Evolutionary conservation across 2,888 invertebrate genomes (phyloP).

Genomic region (Rhagonycha lutea): DNA sequence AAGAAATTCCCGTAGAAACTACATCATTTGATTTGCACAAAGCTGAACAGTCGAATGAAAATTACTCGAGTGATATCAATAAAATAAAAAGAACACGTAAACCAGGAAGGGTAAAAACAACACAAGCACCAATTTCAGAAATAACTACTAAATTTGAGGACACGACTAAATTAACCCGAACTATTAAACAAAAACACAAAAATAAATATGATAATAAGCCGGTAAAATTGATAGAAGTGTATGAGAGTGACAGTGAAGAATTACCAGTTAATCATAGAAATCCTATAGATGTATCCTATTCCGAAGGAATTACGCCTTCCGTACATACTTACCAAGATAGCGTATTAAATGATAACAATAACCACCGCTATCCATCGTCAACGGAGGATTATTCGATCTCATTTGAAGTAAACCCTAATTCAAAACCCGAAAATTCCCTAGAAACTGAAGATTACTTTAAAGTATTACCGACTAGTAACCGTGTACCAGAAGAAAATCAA

Average conservation of each 20-base stretch:
- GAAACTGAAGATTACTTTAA: slow-evolving; percentile 11
- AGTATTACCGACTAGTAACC: not conserved
- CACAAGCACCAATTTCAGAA: slow-evolving; percentile 7
- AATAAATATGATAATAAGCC: slow-evolving; percentile 14
- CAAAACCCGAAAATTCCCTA: slow-evolving; percentile 1
- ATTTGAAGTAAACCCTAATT: slow-evolving; percentile 5
- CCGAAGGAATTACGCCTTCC: not conserved
- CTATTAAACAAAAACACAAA: slow-evolving; percentile 9
- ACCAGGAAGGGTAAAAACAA: slow-evolving; percentile 25
- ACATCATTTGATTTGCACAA: slow-evolving; percentile 42
- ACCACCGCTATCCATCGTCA: slow-evolving; percentile 1
- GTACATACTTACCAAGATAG: not conserved
- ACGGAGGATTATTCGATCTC: slow-evolving; percentile 5
- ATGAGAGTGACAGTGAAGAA: slow-evolving; percentile 20
- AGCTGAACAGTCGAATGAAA: slow-evolving; percentile 37
- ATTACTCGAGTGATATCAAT: slow-evolving; percentile 13
- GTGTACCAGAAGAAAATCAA: not conserved
- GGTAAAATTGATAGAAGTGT: slow-evolving; percentile 8
- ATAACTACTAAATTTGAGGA: slow-evolving; percentile 7
- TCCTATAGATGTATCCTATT: slow-evolving; percentile 9
- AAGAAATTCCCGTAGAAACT: slow-evolving; percentile 24
- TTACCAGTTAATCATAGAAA: slow-evolving; percentile 28
- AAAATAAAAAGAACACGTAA: slow-evolving; percentile 35
- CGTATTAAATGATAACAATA: not conserved
- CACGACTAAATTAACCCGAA: not conserved